Evolutionary conservation across 2,888 invertebrate genomes (phyloP), one percentile per base, ranked within the genome.

Genomic region (Zonitis immaculata): DNA sequence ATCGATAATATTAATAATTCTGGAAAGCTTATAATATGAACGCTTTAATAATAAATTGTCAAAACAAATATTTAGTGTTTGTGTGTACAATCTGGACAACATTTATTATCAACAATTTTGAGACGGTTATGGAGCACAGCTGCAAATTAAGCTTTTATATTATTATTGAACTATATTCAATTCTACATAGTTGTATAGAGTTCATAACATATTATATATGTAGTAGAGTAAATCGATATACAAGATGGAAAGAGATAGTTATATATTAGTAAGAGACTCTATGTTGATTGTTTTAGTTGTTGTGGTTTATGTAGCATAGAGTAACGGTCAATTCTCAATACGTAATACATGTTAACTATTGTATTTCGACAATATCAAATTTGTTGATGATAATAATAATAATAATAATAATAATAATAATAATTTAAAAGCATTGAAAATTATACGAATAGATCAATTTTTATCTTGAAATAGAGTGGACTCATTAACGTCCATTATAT

Each of bases 71-170:
- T 39, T 39, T 16, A 6, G 3, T 39, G 22, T n/a, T n/a, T n/a
- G n/a, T n/a, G 22, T 20, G 16, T 35, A 20, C 39, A 18, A 18
- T 30, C 35, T 22, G 26, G 8, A 47, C 47, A 32, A 27, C 39
- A 47, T 32, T 47, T 11, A 39, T 39, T 39, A 47, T 47, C 39
- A 39, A 39, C 22, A 26, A 22, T 47, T 47, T 25, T 5, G 12
- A 22, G 22, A 11, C 16, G 7, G 26, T 39, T 14, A 12, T 11
- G 20, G n/a, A n/a, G 2, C 32, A 39, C 39, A 47, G 47, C 47
- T 47, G 39, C 44, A 44, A 27, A 44, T 27, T 44, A 44, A 44
- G 44, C 44, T 26, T 9, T 44, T 27, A 27, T 44, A 7, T 16
- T 27, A 44, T 16, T 26, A 44, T 27, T 26, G 44, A 25, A 44